Conservation (phyloP, 2,113 vertebrate species). For the Dromiciops gliroides region DNA sequence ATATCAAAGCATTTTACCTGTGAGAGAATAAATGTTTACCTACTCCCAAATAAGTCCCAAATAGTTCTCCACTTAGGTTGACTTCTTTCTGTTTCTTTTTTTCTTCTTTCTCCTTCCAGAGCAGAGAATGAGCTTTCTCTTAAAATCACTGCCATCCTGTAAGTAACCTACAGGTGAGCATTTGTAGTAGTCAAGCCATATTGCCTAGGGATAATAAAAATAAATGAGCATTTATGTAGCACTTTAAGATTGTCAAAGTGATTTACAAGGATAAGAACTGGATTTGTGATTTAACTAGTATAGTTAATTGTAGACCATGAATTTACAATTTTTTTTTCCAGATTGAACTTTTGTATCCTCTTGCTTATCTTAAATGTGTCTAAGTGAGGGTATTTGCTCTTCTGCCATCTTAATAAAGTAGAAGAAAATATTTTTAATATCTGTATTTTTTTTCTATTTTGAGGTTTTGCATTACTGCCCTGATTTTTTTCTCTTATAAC, state of each 20-base stretch:
- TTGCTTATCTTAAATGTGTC: not conserved
- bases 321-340: not conserved
- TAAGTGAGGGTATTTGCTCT: not conserved
- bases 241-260: not conserved
- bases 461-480: too few species aligned
- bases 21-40: not conserved
- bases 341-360: not conserved
- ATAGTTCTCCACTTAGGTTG: not conserved
- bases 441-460: not conserved
- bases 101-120: not conserved
- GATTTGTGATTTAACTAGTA: too few species aligned
- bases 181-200: not conserved
- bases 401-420: not conserved
- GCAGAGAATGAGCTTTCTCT: not conserved
- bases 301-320: too few species aligned
- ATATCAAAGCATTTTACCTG: not conserved
- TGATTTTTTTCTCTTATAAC: too few species aligned
- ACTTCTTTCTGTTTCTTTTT: not conserved
- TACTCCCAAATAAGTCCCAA: not conserved
- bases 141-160: not conserved
- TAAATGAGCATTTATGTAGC: not conserved
- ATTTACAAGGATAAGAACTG: too few species aligned
- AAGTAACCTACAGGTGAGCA: not conserved
- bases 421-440: not conserved
- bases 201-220: not conserved